A percentile compares a stretch with the other conserved stretches of the same genome.
Conservation (phyloP, 1,140 invertebrate species). For the Aphelinus certus region DNA sequence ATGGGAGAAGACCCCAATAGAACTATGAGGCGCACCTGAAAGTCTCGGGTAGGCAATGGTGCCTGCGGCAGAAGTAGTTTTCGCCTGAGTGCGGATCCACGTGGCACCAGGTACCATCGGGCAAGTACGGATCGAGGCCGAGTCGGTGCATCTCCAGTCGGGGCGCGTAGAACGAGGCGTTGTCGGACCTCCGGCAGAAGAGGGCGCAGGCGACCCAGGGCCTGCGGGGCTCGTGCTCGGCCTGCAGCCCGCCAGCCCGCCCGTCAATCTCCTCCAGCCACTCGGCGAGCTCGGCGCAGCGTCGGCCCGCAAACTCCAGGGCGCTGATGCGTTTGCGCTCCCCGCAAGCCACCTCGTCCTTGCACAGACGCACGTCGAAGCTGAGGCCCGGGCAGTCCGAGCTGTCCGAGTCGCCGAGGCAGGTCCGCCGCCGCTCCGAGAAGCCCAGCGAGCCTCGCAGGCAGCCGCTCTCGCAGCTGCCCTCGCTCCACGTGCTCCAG, state of each 20-base stretch:
- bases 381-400: conserved; percentile 71
- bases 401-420: conserved; percentile 66
- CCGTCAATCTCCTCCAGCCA: conserved; percentile 70
- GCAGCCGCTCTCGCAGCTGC: conserved; percentile 74
- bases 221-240: conserved; percentile 73
- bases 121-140: conserved; percentile 78
- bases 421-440: conserved; percentile 66
- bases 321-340: conserved; percentile 67
- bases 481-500: conserved; percentile 73
- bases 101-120: conserved; percentile 85
- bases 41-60: conserved; percentile 76
- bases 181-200: conserved; percentile 75
- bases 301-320: conserved; percentile 69
- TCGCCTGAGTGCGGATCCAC: conserved; percentile 62
- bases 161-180: conserved; percentile 77
- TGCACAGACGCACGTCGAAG: conserved; percentile 73
- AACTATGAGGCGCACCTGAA: conserved; percentile 40
- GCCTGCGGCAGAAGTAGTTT: conserved; percentile 78
- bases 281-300: conserved; percentile 72
- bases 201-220: conserved; percentile 82
- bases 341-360: conserved; percentile 73
- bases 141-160: conserved; percentile 77
- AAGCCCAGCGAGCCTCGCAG: conserved; percentile 70
- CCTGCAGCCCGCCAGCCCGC: conserved; percentile 73
- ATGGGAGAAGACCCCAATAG: too few species aligned